Conservation (phyloP, 2,797 vertebrate species). For the Peromyscus eremicus region DNA sequence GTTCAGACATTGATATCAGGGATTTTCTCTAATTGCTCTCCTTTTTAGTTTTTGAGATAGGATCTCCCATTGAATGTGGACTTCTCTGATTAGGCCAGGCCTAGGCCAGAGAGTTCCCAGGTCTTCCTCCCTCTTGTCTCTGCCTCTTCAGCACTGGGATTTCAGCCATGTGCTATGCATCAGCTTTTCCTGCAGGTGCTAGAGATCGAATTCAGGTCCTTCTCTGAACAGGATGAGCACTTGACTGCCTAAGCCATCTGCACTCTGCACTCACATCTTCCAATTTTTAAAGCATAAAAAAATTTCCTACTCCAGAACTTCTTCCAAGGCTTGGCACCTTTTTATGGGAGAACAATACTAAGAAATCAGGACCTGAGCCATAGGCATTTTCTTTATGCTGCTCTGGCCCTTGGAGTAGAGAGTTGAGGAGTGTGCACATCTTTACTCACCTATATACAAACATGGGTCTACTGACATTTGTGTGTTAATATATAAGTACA, state of each 20-base stretch:
- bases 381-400: not conserved
- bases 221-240: not conserved
- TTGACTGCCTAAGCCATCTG: no score
- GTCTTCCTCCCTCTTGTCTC: not conserved
- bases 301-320: not conserved
- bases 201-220: not conserved
- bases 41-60: not conserved
- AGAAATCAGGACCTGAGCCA: not conserved
- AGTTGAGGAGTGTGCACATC: not conserved
- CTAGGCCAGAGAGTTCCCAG: not conserved
- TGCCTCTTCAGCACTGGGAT: not conserved
- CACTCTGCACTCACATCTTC: not conserved
- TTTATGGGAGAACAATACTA: not conserved
- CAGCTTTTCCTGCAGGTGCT: not conserved
- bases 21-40: not conserved
- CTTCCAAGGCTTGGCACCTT: not conserved
- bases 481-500: not conserved
- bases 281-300: not conserved
- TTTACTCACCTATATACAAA: not conserved
- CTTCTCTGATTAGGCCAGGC: not conserved
- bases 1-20: not conserved
- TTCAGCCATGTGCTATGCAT: not conserved
- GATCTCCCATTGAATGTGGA: not conserved
- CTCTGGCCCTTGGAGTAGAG: not conserved
- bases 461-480: not conserved